Percentiles rank a stretch among this genome's conserved stretches.
Evolutionary conservation across 2,888 invertebrate genomes (phyloP).

Genomic region (Vandiemenella viatica): DNA sequence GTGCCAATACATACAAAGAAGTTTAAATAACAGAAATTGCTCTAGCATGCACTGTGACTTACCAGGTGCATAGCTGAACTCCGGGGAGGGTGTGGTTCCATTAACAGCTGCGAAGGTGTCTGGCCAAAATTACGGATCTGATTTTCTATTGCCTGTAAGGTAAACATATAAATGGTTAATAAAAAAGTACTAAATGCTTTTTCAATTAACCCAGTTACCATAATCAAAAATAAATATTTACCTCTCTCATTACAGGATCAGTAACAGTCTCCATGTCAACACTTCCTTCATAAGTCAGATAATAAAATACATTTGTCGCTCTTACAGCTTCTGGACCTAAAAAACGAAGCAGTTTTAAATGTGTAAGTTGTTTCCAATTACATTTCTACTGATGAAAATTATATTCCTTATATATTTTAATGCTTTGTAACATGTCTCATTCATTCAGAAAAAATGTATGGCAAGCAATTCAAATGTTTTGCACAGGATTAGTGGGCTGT

Average conservation of each 20-base stretch:
- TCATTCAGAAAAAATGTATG: no score
- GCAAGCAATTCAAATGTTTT: no score
- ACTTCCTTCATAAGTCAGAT: constrained; percentile 96
- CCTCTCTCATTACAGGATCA: constrained; percentile 82
- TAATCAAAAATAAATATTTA: constrained; percentile 18
- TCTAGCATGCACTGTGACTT: constrained; percentile 24
- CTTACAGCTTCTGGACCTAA: constrained; percentile 88
- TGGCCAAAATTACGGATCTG: constrained; percentile 98
- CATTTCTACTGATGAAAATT: no score
- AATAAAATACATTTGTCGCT: constrained; percentile 98
- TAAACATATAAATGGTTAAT: constrained; percentile 7
- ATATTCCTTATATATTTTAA: no score
- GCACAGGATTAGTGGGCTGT: no score
- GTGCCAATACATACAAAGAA: no score
- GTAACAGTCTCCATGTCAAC: constrained; percentile 81
- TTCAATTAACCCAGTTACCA: no score
- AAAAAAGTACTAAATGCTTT: neutral
- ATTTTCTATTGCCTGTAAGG: constrained; percentile 59
- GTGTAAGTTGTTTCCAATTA: no score
- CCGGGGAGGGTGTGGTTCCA: constrained; percentile 96
- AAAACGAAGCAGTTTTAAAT: no score
- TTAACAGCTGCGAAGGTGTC: constrained; percentile 91
- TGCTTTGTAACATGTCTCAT: no score
- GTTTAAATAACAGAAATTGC: no score
- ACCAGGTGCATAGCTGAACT: constrained; percentile 90